Conservation (phyloP, 1,140 invertebrate genomes). For the Temnothorax curvispinosus region DNA sequence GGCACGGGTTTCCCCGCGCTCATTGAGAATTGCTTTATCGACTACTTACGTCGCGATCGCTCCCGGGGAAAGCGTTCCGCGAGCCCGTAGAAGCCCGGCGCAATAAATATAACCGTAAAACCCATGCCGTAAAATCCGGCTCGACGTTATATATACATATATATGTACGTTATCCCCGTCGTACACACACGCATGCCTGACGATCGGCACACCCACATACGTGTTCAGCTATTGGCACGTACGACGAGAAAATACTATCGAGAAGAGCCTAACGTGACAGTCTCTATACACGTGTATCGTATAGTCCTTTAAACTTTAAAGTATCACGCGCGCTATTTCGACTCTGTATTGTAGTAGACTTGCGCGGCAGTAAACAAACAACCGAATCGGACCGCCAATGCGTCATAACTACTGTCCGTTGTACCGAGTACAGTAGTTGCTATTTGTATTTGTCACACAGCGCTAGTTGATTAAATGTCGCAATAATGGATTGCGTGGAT, state of each 20-base stretch:
- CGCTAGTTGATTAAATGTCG: slow-evolving; percentile 55
- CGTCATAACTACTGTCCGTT: slow-evolving; percentile 39
- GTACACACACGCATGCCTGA: not conserved
- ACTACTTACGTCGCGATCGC: slow-evolving; percentile 79
- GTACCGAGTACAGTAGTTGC: slow-evolving; percentile 27
- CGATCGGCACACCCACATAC: not conserved
- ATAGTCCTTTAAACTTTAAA: slow-evolving; percentile 65
- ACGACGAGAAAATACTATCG: slow-evolving; percentile 74
- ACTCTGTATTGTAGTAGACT: slow-evolving; percentile 6
- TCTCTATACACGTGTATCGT: slow-evolving; percentile 61
- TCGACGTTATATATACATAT: slow-evolving; percentile 44
- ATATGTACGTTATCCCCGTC: not conserved
- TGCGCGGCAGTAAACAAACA: slow-evolving; percentile 44
- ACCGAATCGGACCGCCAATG: slow-evolving; percentile 13
- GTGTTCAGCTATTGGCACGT: slow-evolving; percentile 75
- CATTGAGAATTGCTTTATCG: slow-evolving; percentile 81
- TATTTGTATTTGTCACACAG: slow-evolving; percentile 57
- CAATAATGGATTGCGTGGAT: slow-evolving; percentile 44
- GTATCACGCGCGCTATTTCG: slow-evolving; percentile 54
- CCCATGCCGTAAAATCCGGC: slow-evolving; percentile 72
- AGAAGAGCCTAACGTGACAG: slow-evolving; percentile 60
- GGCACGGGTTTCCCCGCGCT: slow-evolving; percentile 61
- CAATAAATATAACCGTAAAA: slow-evolving; percentile 81
- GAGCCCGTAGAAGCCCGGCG: slow-evolving; percentile 57
- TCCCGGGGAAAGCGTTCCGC: slow-evolving; percentile 71